Conservation (phyloP, 2,888 invertebrate species). For the Anthophora plumipes region DNA sequence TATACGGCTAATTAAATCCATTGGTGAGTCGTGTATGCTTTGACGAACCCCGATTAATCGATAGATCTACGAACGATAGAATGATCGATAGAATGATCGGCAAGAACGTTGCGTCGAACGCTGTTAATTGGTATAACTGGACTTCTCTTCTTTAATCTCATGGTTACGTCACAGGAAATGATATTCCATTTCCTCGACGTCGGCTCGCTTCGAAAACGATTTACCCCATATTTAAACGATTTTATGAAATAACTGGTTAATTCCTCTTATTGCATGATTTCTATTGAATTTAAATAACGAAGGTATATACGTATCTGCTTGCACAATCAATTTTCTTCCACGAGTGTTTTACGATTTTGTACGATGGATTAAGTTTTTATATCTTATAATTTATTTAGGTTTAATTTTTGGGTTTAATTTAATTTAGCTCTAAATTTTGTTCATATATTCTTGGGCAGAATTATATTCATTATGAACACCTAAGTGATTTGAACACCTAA, state of each 20-base stretch:
- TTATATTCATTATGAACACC: too few relatives aligned
- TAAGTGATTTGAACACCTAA: too few relatives aligned
- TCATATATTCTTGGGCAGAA: too few relatives aligned
- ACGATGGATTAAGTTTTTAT: too few relatives aligned
- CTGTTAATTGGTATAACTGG: constrained; percentile 22
- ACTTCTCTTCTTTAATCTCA: constrained; percentile 24
- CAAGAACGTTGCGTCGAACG: not conserved
- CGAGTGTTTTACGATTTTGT: not conserved
- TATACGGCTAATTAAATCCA: constrained; percentile 68
- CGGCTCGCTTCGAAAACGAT: not conserved
- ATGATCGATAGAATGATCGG: constrained; percentile 19
- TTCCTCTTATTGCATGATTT: not conserved
- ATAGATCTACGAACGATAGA: constrained; percentile 22
- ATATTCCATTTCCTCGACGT: constrained; percentile 19
- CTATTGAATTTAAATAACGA: not conserved
- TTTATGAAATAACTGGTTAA: constrained; percentile 6
- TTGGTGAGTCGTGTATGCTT: constrained; percentile 24
- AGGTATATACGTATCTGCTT: not conserved
- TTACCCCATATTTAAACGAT: constrained; percentile 19
- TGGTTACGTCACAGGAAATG: constrained; percentile 9
- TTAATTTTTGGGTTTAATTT: too few relatives aligned
- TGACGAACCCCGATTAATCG: constrained; percentile 31
- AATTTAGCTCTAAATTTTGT: too few relatives aligned
- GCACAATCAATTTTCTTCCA: not conserved
- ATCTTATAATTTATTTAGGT: too few relatives aligned